Percentiles rank a stretch among this genome's conserved stretches.
Evolutionary conservation across 2,113 vertebrate species (phyloP).

Genomic region (Nothobranchius furzeri): DNA sequence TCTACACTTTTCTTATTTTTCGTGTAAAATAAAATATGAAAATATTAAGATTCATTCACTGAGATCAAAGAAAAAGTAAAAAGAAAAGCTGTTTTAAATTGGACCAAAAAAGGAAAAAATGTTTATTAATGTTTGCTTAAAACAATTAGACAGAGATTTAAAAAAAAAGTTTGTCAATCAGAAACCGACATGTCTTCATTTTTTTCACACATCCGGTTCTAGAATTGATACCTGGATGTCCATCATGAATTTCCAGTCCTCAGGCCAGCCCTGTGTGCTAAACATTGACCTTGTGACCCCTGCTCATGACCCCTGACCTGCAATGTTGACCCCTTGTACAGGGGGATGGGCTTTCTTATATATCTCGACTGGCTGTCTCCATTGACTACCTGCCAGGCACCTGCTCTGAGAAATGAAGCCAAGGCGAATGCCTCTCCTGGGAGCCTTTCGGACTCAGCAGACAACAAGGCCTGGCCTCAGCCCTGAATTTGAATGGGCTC

Average conservation of each 20-base stretch:
- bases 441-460: constrained; percentile 80
- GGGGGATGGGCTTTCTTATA: constrained; percentile 74
- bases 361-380: constrained; percentile 81
- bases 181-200: constrained; percentile 9
- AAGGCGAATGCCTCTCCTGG: constrained; percentile 85
- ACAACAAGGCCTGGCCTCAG: constrained; percentile 77
- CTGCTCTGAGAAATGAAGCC: constrained; percentile 89
- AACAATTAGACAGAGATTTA: constrained; percentile 1
- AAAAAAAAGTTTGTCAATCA: constrained; percentile 29
- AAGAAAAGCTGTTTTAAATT: not conserved
- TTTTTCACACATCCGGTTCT: constrained; percentile 21
- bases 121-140: not conserved
- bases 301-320: constrained; percentile 86
- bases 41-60: too few species aligned
- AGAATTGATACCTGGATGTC: constrained; percentile 42
- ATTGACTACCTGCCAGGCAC: constrained; percentile 98
- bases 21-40: too few species aligned
- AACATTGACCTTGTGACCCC: constrained; percentile 87
- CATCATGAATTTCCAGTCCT: constrained; percentile 79
- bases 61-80: too few species aligned
- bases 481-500: constrained; percentile 79
- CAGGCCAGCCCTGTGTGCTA: constrained; percentile 78
- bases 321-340: constrained; percentile 83
- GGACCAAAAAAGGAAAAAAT: not conserved
- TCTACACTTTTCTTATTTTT: not conserved